A percentile compares a stretch with the other conserved stretches of the same genome.
phyloP scores from a whole-genome alignment of 2,888 invertebrate species.

The Adelognathus sp. region DNA sequence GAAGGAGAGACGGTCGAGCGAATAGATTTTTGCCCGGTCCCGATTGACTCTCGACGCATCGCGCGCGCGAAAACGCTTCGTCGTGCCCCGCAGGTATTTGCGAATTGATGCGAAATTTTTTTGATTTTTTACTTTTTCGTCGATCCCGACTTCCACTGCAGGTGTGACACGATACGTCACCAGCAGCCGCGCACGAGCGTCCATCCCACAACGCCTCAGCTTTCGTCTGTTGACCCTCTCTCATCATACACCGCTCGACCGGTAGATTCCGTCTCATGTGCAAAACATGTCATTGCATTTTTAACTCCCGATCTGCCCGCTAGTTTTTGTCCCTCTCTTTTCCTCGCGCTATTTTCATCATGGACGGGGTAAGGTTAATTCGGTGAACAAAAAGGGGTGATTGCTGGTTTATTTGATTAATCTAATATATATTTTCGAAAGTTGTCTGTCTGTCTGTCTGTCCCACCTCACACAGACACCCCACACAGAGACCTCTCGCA shows the following conservation, averaged over 20 bases:
- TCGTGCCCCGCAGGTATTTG: constrained; percentile 16
- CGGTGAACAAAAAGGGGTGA: too few relatives aligned
- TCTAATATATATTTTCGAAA: too few relatives aligned
- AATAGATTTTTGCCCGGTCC: constrained; percentile 25
- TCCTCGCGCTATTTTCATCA: constrained; percentile 12
- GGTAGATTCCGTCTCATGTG: constrained; percentile 1
- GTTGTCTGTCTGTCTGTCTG: too few relatives aligned
- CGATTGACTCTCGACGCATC: constrained; percentile 6
- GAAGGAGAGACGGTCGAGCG: constrained; percentile 11
- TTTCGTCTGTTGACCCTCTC: constrained; percentile 11
- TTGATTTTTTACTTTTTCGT: too few relatives aligned
- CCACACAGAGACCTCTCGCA: too few relatives aligned
- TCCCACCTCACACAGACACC: too few relatives aligned
- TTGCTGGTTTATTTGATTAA: too few relatives aligned
- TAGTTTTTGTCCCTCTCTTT: neutral
- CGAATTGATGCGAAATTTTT: constrained; percentile 41
- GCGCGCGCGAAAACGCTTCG: neutral
- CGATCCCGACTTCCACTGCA: constrained; percentile 19
- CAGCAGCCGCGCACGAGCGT: constrained; percentile 19
- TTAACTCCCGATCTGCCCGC: too few relatives aligned
- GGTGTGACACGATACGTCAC: constrained; percentile 57
- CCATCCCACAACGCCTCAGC: neutral
- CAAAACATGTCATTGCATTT: neutral
- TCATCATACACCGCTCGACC: neutral
- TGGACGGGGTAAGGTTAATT: too few relatives aligned